Evolutionary conservation across 64 coral and sea anemone genomes (phyloP).

Genomic region (Montipora foliosa): DNA sequence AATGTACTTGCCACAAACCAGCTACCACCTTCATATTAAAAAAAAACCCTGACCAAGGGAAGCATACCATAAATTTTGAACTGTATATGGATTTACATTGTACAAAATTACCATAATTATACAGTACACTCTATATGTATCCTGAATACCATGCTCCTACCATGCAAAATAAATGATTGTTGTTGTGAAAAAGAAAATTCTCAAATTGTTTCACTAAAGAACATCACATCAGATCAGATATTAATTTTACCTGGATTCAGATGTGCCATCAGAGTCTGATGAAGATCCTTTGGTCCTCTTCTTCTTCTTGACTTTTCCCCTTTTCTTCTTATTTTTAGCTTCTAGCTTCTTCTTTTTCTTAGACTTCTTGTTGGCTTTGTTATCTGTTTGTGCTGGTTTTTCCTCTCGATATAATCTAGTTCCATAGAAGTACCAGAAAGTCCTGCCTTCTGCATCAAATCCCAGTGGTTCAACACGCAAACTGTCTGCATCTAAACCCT

Average conservation of each 20-base stretch:
- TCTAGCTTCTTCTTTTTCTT: conserved; percentile 78
- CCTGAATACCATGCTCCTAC: too few species aligned
- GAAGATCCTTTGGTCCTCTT: conserved; percentile 80
- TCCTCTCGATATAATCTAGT: conserved; percentile 93
- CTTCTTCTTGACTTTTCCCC: conserved; percentile 65
- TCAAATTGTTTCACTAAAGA: not conserved
- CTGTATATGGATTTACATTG: too few species aligned
- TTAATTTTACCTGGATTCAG: conserved; percentile 73
- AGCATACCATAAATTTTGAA: too few species aligned
- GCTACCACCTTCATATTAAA: too few species aligned
- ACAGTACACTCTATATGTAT: too few species aligned
- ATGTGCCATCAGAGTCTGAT: conserved; percentile 82
- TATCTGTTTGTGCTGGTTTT: conserved; percentile 55
- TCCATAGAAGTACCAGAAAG: conserved; percentile 97
- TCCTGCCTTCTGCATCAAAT: conserved; percentile 82
- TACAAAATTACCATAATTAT: too few species aligned
- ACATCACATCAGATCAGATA: too few species aligned
- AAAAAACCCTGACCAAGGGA: too few species aligned
- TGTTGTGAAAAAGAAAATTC: too few species aligned
- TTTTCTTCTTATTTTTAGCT: conserved; percentile 73
- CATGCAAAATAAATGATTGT: too few species aligned
- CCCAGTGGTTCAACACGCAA: conserved; percentile 94
- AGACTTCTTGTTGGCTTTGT: conserved; percentile 72
- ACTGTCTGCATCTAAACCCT: conserved; percentile 97
- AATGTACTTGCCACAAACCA: too few species aligned